Conservation (phyloP, 1,140 invertebrate genomes). For the Tenebrio molitor region DNA sequence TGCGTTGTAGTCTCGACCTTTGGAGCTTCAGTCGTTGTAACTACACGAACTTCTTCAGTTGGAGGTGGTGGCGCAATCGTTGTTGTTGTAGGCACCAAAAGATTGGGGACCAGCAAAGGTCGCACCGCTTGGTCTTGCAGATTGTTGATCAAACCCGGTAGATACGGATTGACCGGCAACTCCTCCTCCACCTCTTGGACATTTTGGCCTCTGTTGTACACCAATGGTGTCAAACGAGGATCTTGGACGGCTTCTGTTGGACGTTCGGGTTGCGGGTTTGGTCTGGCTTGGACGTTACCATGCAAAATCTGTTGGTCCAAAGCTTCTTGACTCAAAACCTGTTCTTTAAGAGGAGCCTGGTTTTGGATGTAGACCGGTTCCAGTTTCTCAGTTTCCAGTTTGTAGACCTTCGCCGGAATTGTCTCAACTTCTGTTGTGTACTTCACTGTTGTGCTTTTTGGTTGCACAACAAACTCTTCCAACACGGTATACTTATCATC, state of each 20-base stretch:
- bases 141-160: conserved; percentile 73
- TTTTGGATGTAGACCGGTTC: conserved; percentile 8
- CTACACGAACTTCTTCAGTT: conserved; percentile 63
- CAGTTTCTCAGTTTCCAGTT: conserved; percentile 29
- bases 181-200: conserved; percentile 18
- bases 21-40: conserved; percentile 65
- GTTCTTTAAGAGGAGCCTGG: conserved; percentile 3
- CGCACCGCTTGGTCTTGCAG: conserved; percentile 68
- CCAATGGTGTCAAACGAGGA: conserved; percentile 37
- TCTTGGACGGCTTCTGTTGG: conserved; percentile 62
- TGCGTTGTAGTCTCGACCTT: conserved; percentile 64
- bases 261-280: conserved; percentile 49
- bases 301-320: conserved; percentile 42
- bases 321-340: conserved; percentile 27
- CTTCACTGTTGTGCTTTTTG: conserved; percentile 31
- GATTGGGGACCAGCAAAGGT: conserved; percentile 59
- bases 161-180: conserved; percentile 70
- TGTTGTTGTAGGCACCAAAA: conserved; percentile 55
- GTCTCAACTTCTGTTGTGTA: conserved; percentile 45
- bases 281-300: not conserved
- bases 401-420: conserved; percentile 54
- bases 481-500: conserved; percentile 57
- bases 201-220: conserved; percentile 36
- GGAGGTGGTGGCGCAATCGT: conserved; percentile 43
- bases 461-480: conserved; percentile 56